Conservation (phyloP, 2,113 vertebrate species). For the Lagopus muta region DNA sequence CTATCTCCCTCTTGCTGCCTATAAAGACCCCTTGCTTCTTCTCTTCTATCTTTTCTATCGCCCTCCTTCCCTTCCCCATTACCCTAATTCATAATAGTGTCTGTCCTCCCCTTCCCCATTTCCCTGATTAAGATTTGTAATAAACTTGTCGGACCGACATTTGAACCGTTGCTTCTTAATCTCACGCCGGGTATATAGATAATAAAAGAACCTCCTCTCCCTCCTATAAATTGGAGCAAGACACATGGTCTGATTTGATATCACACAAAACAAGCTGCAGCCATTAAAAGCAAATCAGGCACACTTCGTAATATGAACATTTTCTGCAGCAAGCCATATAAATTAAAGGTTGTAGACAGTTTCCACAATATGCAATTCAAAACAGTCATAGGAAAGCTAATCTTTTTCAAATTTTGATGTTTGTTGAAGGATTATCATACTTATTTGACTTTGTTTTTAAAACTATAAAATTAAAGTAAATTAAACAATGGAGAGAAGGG, state of each 20-base stretch:
- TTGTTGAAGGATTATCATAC: neutral
- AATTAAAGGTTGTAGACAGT: neutral
- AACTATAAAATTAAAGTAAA: neutral
- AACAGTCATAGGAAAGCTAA: neutral
- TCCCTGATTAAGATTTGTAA: too few relatives aligned
- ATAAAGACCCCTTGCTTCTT: too few relatives aligned
- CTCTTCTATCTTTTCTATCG: too few relatives aligned
- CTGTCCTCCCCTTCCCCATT: too few relatives aligned
- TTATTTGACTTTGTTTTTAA: neutral
- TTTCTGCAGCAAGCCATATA: neutral
- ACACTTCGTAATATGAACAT: neutral
- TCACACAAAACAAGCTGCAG: neutral
- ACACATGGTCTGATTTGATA: neutral
- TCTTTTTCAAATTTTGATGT: neutral
- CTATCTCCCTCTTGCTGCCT: too few relatives aligned
- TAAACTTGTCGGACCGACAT: too few relatives aligned
- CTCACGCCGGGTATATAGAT: too few relatives aligned
- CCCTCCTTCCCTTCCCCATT: too few relatives aligned
- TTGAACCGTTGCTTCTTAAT: too few relatives aligned
- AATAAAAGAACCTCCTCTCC: too few relatives aligned
- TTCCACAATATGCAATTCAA: neutral
- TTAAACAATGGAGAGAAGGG: neutral
- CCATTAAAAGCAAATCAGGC: neutral
- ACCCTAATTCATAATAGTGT: too few relatives aligned
- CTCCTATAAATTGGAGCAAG: too few relatives aligned